A percentile compares a stretch with the other conserved stretches of the same genome.
phyloP scores from a whole-genome alignment of 1,140 invertebrate genomes.

The Centruroides sculpturatus region DNA sequence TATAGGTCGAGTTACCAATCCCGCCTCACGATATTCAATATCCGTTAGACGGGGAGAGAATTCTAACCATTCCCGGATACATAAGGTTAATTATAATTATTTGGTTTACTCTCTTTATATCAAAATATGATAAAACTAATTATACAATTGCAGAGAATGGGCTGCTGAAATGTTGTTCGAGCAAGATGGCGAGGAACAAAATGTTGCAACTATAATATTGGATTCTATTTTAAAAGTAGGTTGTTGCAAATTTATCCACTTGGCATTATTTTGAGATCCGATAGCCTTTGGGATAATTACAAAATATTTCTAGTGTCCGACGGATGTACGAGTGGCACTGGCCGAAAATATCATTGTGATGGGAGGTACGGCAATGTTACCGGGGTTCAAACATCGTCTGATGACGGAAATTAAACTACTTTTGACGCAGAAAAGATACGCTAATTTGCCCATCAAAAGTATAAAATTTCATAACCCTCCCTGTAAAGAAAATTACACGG shows the following conservation, averaged over 20 bases:
- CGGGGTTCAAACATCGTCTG: constrained; percentile 59
- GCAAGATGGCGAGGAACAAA: constrained; percentile 64
- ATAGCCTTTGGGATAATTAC: background rate
- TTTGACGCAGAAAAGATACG: constrained; percentile 43
- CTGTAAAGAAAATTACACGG: constrained; percentile 64
- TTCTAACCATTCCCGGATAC: constrained; percentile 46
- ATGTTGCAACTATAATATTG: constrained; percentile 65
- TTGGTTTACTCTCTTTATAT: too few relatives aligned
- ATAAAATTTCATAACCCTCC: constrained; percentile 65
- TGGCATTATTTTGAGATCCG: background rate
- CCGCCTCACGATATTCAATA: constrained; percentile 46
- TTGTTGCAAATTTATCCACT: background rate
- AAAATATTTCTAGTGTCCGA: constrained; percentile 43
- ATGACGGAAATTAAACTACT: constrained; percentile 53
- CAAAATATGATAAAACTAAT: too few relatives aligned
- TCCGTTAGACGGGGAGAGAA: constrained; percentile 44
- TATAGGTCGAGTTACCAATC: constrained; percentile 7
- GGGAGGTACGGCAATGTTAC: constrained; percentile 66
- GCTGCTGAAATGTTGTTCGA: constrained; percentile 71
- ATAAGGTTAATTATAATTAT: background rate
- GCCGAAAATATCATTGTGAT: constrained; percentile 68
- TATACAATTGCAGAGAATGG: constrained; percentile 44
- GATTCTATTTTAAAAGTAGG: constrained; percentile 58
- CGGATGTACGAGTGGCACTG: constrained; percentile 54
- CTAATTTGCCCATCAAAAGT: constrained; percentile 41